A percentile compares a stretch with the other conserved stretches of the same genome.
Evolutionary conservation across 2,797 vertebrate species (phyloP).

Genomic region (Intellagama lesueurii): DNA sequence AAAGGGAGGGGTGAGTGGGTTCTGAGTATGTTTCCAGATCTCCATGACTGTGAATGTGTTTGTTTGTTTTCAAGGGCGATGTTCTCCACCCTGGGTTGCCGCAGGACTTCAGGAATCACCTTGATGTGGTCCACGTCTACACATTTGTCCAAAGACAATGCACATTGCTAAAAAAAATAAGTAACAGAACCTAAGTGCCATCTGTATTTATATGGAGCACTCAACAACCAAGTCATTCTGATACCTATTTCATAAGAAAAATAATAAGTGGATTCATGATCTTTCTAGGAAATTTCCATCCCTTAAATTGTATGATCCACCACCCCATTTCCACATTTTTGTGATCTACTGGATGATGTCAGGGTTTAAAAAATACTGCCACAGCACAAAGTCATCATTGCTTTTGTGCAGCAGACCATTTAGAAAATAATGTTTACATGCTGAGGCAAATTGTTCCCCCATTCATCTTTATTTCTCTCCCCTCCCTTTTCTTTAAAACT

Average conservation of each 20-base stretch:
- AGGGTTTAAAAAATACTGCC: slow-evolving; percentile 19
- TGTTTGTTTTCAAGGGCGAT: too few relatives aligned
- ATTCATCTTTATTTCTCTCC: slow-evolving; percentile 53
- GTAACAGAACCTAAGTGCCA: too few relatives aligned
- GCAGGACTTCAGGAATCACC: too few relatives aligned
- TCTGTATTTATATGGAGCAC: neutral
- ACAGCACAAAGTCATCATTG: slow-evolving; percentile 38
- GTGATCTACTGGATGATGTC: slow-evolving; percentile 5
- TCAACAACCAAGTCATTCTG: neutral
- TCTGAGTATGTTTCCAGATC: too few relatives aligned
- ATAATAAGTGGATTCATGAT: neutral
- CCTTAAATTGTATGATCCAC: neutral
- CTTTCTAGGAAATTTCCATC: neutral
- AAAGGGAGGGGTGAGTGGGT: neutral
- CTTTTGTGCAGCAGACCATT: neutral
- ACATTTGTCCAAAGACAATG: too few relatives aligned
- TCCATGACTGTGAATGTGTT: neutral
- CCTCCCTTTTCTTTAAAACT: slow-evolving; percentile 41
- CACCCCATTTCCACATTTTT: slow-evolving; percentile 17
- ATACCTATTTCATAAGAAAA: neutral
- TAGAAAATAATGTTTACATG: slow-evolving; percentile 42
- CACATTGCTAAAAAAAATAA: too few relatives aligned
- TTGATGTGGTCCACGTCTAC: too few relatives aligned
- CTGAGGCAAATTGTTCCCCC: neutral
- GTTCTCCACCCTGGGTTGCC: too few relatives aligned